These are phyloP conservation scores for Helogale parvula DNA, from an alignment of 2,113 vertebrate genomes.

Conservation along the genomic window DNA sequence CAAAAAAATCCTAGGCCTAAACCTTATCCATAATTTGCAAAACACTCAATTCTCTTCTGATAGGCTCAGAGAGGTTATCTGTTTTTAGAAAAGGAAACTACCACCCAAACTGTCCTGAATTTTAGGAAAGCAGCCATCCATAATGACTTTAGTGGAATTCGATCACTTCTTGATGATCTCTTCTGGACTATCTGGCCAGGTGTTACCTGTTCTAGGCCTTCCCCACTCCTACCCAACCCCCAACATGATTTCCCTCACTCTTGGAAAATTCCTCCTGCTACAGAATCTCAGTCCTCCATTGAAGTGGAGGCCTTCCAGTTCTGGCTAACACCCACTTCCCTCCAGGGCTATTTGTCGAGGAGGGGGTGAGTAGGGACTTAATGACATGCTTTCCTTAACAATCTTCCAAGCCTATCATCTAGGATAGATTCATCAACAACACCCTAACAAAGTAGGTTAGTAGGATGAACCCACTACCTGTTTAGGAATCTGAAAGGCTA, in stretches of 20 bases:
- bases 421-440: slow-evolving; percentile 75
- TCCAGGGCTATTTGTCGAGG: slow-evolving; percentile 61
- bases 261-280: slow-evolving; percentile 8
- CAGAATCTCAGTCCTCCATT: neutral
- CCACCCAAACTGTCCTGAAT: slow-evolving; percentile 37
- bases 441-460: slow-evolving; percentile 77
- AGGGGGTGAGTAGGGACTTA: slow-evolving; percentile 75
- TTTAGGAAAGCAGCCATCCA: slow-evolving; percentile 9
- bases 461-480: slow-evolving; percentile 67
- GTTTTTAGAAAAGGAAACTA: neutral
- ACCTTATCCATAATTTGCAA: neutral
- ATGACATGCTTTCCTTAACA: slow-evolving; percentile 78
- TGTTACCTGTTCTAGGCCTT: neutral
- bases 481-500: slow-evolving; percentile 54
- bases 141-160: neutral
- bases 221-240: neutral
- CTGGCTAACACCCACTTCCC: slow-evolving; percentile 64
- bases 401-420: slow-evolving; percentile 78
- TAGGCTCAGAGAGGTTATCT: neutral
- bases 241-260: neutral
- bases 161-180: neutral
- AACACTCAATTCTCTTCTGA: neutral
- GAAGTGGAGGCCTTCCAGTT: slow-evolving; percentile 50
- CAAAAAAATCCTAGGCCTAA: neutral
- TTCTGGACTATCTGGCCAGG: neutral